These are phyloP conservation scores for Fragum fragum DNA, from an alignment of 2,888 invertebrate species.

Conservation along the genomic window DNA sequence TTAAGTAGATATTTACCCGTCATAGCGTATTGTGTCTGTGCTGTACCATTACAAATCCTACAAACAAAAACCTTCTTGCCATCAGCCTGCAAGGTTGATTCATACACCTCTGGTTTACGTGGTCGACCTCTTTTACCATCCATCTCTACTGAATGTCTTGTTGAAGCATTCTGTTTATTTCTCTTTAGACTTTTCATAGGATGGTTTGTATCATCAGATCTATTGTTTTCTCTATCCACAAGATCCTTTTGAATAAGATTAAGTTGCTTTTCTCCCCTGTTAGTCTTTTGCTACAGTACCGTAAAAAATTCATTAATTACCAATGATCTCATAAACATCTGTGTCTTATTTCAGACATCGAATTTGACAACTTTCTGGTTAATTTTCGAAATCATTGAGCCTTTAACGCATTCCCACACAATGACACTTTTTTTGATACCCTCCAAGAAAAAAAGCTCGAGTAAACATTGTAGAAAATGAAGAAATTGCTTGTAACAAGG, in stretches of 20 bases:
- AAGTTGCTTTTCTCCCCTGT: slow-evolving; percentile 23
- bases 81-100: slow-evolving; percentile 29
- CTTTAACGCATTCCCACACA: too few species aligned
- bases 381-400: too few species aligned
- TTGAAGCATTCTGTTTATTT: neutral
- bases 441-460: too few species aligned
- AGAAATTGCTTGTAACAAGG: too few species aligned
- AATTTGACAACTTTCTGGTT: too few species aligned
- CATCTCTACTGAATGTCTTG: neutral
- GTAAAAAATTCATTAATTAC: too few species aligned
- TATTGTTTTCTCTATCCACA: slow-evolving; percentile 27
- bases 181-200: too few species aligned
- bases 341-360: too few species aligned
- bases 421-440: too few species aligned
- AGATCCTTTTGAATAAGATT: slow-evolving; percentile 26
- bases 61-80: slow-evolving; percentile 46
- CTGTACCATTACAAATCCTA: slow-evolving; percentile 30
- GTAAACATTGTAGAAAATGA: too few species aligned
- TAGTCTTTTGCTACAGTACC: neutral
- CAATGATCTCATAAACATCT: too few species aligned
- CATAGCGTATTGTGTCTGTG: slow-evolving; percentile 54
- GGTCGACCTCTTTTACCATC: slow-evolving; percentile 40
- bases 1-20: slow-evolving; percentile 38
- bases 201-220: too few species aligned
- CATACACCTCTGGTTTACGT: slow-evolving; percentile 32